A percentile compares a stretch with the other conserved stretches of the same genome.
phyloP scores from a whole-genome alignment of 2,113 vertebrate species.

The Zosterops lateralis region DNA sequence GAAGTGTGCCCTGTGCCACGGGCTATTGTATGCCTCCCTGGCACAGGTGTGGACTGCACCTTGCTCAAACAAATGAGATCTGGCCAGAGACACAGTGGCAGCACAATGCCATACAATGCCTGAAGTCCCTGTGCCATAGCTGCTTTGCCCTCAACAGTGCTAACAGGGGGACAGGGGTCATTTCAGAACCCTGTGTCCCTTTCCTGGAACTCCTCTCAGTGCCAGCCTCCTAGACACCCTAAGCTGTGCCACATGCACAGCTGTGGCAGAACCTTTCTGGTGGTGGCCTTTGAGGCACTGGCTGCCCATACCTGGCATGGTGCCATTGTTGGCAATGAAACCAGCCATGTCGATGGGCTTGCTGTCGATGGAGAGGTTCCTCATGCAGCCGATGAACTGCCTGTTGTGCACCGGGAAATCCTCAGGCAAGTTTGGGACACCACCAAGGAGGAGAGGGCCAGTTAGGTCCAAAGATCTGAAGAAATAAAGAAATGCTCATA shows the following conservation, averaged over 20 bases:
- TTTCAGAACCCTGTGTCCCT: neutral
- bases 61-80: neutral
- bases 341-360: constrained; percentile 88
- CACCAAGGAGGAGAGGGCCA: constrained; percentile 90
- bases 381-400: constrained; percentile 94
- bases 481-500: neutral
- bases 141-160: neutral
- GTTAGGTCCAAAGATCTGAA: constrained; percentile 93
- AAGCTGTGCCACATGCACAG: neutral
- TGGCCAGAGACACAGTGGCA: rapidly evolving
- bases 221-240: rapidly evolving
- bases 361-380: constrained; percentile 90
- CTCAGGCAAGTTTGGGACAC: constrained; percentile 93
- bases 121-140: rapidly evolving
- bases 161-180: neutral
- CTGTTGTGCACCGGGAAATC: constrained; percentile 93
- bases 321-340: constrained; percentile 95
- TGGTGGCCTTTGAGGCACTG: neutral
- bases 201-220: neutral
- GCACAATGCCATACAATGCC: neutral
- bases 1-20: rapidly evolving
- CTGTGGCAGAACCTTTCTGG: neutral
- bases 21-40: neutral
- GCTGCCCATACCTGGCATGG: constrained; percentile 77
- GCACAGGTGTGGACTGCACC: neutral